Percentiles rank a stretch among this genome's conserved stretches.
Evolutionary conservation across 2,888 invertebrate genomes (phyloP).

Genomic region (Tineola bisselliella): DNA sequence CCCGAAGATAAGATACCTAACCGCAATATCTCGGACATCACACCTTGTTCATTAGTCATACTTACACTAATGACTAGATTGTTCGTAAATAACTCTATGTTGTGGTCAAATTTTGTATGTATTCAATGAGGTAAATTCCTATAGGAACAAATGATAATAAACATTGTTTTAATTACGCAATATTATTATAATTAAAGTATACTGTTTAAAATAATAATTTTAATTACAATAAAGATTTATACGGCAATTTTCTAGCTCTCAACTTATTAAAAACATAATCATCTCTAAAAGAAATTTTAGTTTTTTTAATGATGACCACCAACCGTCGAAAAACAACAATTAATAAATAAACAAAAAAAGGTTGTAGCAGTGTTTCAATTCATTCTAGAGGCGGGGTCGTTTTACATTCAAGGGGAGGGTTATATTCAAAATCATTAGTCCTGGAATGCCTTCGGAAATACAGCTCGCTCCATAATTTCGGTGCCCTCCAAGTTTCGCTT

Average conservation of each 20-base stretch:
- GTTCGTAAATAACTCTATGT: not conserved
- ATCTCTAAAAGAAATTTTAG: conserved; percentile 3
- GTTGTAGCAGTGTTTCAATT: conserved; percentile 59
- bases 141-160: not conserved
- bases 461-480: conserved; percentile 54
- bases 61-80: not conserved
- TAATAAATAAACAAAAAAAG: conserved; percentile 54
- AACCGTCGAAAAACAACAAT: conserved; percentile 54
- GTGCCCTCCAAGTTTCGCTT: conserved; percentile 37
- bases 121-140: too few relatives aligned
- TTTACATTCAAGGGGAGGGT: conserved; percentile 68
- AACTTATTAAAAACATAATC: conserved; percentile 13
- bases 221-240: conserved; percentile 11
- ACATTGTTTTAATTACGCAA: not conserved
- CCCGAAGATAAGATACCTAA: conserved; percentile 5
- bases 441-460: conserved; percentile 55
- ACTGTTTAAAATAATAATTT: not conserved
- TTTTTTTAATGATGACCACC: conserved; percentile 26
- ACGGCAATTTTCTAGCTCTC: conserved; percentile 1
- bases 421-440: conserved; percentile 64
- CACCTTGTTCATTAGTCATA: conserved; percentile 14
- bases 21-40: conserved; percentile 3
- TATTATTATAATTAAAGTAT: not conserved
- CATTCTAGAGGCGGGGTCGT: conserved; percentile 59
- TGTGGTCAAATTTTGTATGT: too few relatives aligned